Conservation (phyloP, 2,797 vertebrate genomes). For the Halcyon chelicuti region DNA sequence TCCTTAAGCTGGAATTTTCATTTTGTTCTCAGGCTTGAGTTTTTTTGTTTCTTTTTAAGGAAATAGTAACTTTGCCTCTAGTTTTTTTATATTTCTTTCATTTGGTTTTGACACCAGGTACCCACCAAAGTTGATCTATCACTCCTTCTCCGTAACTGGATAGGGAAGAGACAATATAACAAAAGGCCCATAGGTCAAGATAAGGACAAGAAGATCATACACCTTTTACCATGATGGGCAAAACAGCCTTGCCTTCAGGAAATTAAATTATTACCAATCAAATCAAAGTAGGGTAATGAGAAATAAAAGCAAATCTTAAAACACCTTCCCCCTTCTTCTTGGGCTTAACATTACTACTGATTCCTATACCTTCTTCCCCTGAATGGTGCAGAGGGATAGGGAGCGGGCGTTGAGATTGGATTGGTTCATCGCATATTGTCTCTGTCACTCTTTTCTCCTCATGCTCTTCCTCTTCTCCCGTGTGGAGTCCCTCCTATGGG, state of each 20-base stretch:
- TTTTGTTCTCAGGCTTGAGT: not conserved
- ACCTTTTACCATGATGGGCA: rapidly evolving
- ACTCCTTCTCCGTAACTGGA: not conserved
- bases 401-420: not conserved
- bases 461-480: not conserved
- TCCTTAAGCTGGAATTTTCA: conserved; percentile 37
- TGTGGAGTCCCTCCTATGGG: not conserved
- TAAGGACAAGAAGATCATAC: not conserved
- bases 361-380: not conserved
- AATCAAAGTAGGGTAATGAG: not conserved
- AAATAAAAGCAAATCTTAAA: not conserved
- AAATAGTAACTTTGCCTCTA: not conserved
- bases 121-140: not conserved
- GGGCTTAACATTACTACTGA: not conserved
- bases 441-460: not conserved
- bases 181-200: rapidly evolving
- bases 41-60: not conserved
- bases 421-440: not conserved
- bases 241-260: not conserved
- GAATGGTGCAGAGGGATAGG: not conserved
- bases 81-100: not conserved
- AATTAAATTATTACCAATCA: not conserved
- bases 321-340: not conserved
- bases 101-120: not conserved
- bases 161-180: not conserved